Evolutionary conservation across 2,888 invertebrate species (phyloP), one percentile per base, ranked within the genome.

Genomic region (Labia minor): DNA sequence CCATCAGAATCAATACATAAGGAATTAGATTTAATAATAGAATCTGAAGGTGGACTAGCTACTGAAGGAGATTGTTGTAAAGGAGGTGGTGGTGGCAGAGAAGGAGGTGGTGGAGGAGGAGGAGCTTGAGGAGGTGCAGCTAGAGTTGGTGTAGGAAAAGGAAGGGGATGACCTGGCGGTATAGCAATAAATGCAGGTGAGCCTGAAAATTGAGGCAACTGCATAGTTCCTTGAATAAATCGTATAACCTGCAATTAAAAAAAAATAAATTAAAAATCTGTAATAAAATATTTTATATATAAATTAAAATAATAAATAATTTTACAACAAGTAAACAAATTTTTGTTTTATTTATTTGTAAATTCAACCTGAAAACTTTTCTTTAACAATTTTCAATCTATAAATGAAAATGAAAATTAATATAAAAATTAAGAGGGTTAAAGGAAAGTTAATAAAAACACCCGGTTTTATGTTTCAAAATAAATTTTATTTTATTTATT

Each of bases 151-250:
- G 68, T 71, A 66, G 70, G 72, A 68, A 69, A 71, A 33, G 69
- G 67, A 14, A 72, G 67, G 1, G 71, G 69, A 66, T 71, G 71
- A 33, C 69, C 70, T 20, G 73, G 70, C 16, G 75, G 77, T 33
- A 80, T 75, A 63, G 80, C 79, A 63, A 81, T 76, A 68, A 77
- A 75, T 16, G 79, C 75, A 37, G 80, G 79, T 19, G 79, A 76
- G 11, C 80, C 80, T 72, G 80, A 80, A 37, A 81, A 79, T 71
- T 80, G 80, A 71, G 80, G 80, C 49, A 81, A 71, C 70, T 80
- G 80, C 70, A 79, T 70, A 61, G 69, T 69, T 21, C 75, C 76
- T 64, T 74, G 74, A 3, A 76, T 73, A 21, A 77, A 70, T 62
- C 75, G 71, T 64, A 75, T 70, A 37, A 76, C 74, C 73, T 77